Conservation (phyloP, 2,888 invertebrate species). For the Caenorhabditis sulstoni region DNA sequence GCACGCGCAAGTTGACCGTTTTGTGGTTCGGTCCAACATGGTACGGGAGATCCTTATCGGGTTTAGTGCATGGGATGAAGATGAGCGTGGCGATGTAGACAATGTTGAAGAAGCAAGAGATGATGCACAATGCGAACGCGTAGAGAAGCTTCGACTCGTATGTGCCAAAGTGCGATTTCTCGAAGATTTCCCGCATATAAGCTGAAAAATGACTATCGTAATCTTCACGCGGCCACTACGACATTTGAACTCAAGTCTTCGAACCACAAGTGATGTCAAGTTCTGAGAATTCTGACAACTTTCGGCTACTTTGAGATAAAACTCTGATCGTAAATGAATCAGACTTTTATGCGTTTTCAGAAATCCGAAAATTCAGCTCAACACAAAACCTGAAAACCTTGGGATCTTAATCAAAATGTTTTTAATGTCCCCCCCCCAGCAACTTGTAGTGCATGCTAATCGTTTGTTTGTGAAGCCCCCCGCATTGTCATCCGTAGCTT, state of each 20-base stretch:
- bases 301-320: no score
- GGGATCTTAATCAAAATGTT: no score
- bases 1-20: no score
- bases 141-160: conserved; percentile 45
- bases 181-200: conserved; percentile 35
- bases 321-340: no score
- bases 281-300: no score
- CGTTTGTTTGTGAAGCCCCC: background rate
- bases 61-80: background rate
- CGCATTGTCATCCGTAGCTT: conserved; percentile 1
- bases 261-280: no score
- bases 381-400: no score
- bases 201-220: background rate
- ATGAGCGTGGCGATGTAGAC: background rate
- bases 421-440: no score
- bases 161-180: conserved; percentile 32
- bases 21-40: conserved; percentile 1
- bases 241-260: no score
- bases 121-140: conserved; percentile 16
- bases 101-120: conserved; percentile 1
- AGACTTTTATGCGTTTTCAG: no score
- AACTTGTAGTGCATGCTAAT: background rate
- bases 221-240: no score
- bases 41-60: conserved; percentile 1
- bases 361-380: no score